Evolutionary conservation across 2,113 vertebrate genomes (phyloP).

Genomic region (Dunckerocampus dactyliophorus): DNA sequence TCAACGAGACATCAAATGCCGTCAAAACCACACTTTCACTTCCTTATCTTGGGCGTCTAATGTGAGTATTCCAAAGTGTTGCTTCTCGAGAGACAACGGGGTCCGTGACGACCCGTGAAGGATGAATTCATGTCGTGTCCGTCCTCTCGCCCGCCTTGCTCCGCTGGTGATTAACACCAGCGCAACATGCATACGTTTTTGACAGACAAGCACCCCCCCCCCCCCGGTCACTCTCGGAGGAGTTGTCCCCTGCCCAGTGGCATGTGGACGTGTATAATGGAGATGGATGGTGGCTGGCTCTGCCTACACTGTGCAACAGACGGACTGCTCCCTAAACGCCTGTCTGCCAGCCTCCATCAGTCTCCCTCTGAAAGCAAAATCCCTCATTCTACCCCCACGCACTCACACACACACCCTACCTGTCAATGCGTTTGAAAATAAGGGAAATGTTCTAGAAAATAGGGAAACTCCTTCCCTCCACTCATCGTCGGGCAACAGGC

Average conservation of each 20-base stretch:
- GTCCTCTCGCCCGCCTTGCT: slow-evolving; percentile 12
- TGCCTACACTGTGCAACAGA: slow-evolving; percentile 57
- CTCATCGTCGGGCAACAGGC: too few species aligned
- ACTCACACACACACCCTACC: slow-evolving; percentile 42
- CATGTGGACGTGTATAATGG: slow-evolving; percentile 70
- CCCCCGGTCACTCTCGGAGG: slow-evolving; percentile 49
- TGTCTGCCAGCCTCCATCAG: slow-evolving; percentile 68
- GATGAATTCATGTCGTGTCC: slow-evolving; percentile 6
- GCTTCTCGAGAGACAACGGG: neutral
- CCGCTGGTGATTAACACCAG: slow-evolving; percentile 5
- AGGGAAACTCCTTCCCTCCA: too few species aligned
- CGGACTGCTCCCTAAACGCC: slow-evolving; percentile 67
- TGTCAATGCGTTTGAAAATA: too few species aligned
- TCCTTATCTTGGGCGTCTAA: too few species aligned
- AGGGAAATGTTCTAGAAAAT: too few species aligned
- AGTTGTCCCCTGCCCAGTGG: slow-evolving; percentile 64
- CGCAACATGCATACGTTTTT: neutral
- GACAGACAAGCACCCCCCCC: slow-evolving; percentile 6
- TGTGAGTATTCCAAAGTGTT: neutral
- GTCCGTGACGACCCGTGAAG: too few species aligned
- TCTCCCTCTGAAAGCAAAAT: slow-evolving; percentile 44
- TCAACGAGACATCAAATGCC: too few species aligned
- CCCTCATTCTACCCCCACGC: slow-evolving; percentile 27
- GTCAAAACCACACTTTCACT: too few species aligned
- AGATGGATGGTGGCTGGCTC: slow-evolving; percentile 69